Evolutionary conservation across 2,113 vertebrate genomes (phyloP), one percentile per base, ranked within the genome.

Genomic region (Zonotrichia leucophrys): DNA sequence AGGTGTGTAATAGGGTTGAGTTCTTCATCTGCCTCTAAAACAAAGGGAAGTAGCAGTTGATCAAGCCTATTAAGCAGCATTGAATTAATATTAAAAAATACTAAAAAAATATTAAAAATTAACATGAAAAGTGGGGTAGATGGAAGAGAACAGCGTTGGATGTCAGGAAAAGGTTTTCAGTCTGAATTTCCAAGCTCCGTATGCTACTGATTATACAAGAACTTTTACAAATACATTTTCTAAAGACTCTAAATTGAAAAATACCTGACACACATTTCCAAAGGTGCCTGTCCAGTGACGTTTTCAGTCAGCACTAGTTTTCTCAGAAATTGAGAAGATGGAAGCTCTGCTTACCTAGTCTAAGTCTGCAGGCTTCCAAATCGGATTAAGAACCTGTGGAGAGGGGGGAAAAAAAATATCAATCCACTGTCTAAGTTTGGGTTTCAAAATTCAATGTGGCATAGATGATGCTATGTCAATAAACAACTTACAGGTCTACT

Each of bases 261-360:
- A 52, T 41, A 39, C 10, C 17, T 22, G 12, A 25, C 31, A 39
- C 8, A 41, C 10, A 37, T 80, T 67, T 83, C 27, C 62, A n/a
- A 31, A 77, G 50, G 28, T 52, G 27, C 49, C 74, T 56, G n/a
- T 55, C 39, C 60, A 41, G 82, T 83, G 67, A 81, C 75, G 68
- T 56, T 92, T 94, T 72, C 31, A 89, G 44, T 84, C 46, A 83
- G 62, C 33, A 53, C 12, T 27, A 59, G 23, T 33, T 17, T 58
- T 82, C 66, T 82, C 5, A 10, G 19, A 50, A 12, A 76, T 14
- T 16, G 28, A 62, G 83, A 92, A 55, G 56, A 35, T 24, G 62
- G 59, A 95, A 90, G n/a, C 56, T 86, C 42, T 88, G 30, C 73
- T 64, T 94, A 94, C 81, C 50, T 87, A 56, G 58, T 95, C 41